A percentile compares a stretch with the other conserved stretches of the same genome.
Evolutionary conservation across 2,797 vertebrate genomes (phyloP).

Genomic region (Lateolabrax maculatus): DNA sequence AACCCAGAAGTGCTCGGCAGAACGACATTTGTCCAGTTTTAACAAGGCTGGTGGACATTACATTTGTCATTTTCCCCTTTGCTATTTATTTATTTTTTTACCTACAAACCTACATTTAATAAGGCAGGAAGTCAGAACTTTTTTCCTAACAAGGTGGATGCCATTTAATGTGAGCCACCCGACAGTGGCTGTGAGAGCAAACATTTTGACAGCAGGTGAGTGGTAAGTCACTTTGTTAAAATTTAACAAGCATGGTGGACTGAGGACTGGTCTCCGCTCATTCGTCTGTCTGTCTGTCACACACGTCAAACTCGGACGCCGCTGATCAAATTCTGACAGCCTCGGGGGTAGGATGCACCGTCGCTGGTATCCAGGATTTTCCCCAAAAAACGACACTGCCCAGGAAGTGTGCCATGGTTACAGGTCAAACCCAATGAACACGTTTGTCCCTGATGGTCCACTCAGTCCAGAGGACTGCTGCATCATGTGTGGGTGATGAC

Average conservation of each 20-base stretch:
- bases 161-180: slow-evolving; percentile 52
- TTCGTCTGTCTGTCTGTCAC: slow-evolving; percentile 37
- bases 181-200: slow-evolving; percentile 45
- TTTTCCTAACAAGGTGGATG: slow-evolving; percentile 54
- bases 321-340: slow-evolving; percentile 37
- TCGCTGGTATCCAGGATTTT: neutral
- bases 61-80: slow-evolving; percentile 8
- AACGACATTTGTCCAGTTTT: slow-evolving; percentile 41
- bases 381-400: slow-evolving; percentile 5
- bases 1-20: slow-evolving; percentile 17
- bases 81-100: too few relatives aligned
- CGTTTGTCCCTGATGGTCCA: neutral
- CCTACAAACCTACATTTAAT: slow-evolving; percentile 44
- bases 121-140: slow-evolving; percentile 36
- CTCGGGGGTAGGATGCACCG: slow-evolving; percentile 14
- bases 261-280: slow-evolving; percentile 11
- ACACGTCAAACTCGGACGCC: neutral
- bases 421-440: slow-evolving; percentile 19
- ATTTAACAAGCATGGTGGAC: slow-evolving; percentile 63
- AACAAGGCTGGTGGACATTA: slow-evolving; percentile 48
- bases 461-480: neutral
- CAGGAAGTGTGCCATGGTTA: slow-evolving; percentile 26
- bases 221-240: slow-evolving; percentile 62
- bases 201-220: slow-evolving; percentile 54
- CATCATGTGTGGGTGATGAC: neutral